Percentiles rank a stretch among this genome's conserved stretches.
These are phyloP conservation scores for Hydropotes inermis DNA, from an alignment of 2,113 vertebrate genomes.

Conservation along the genomic window DNA sequence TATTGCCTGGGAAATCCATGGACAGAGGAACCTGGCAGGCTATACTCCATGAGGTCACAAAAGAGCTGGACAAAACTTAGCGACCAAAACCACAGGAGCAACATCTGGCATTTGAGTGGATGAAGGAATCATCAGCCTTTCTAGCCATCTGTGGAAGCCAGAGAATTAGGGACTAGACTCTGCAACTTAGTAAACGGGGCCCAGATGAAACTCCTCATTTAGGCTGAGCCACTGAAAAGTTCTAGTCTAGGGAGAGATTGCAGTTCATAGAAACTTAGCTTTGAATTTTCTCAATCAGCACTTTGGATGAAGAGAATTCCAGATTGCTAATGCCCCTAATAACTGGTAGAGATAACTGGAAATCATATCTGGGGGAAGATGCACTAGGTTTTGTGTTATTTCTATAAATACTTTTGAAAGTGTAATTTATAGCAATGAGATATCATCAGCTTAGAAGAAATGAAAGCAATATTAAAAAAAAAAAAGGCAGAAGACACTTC, in stretches of 20 bases:
- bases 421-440: not conserved
- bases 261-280: accelerated
- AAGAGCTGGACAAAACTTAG: not conserved
- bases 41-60: not conserved
- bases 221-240: not conserved
- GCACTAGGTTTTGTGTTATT: not conserved
- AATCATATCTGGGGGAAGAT: not conserved
- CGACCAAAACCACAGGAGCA: not conserved
- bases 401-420: not conserved
- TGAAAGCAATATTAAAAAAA: not conserved
- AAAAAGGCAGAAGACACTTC: not conserved
- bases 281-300: not conserved
- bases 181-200: not conserved
- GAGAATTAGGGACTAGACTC: not conserved
- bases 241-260: not conserved
- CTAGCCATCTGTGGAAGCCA: no score
- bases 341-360: not conserved
- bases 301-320: not conserved
- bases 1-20: not conserved
- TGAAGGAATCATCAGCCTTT: not conserved
- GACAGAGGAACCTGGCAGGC: not conserved
- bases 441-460: not conserved
- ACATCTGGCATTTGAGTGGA: not conserved
- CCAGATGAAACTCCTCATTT: not conserved
- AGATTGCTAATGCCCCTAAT: not conserved